A percentile compares a stretch with the other conserved stretches of the same genome.
These are phyloP conservation scores for Salmo trutta DNA, from an alignment of 2,797 vertebrate genomes.

Conservation along the genomic window DNA sequence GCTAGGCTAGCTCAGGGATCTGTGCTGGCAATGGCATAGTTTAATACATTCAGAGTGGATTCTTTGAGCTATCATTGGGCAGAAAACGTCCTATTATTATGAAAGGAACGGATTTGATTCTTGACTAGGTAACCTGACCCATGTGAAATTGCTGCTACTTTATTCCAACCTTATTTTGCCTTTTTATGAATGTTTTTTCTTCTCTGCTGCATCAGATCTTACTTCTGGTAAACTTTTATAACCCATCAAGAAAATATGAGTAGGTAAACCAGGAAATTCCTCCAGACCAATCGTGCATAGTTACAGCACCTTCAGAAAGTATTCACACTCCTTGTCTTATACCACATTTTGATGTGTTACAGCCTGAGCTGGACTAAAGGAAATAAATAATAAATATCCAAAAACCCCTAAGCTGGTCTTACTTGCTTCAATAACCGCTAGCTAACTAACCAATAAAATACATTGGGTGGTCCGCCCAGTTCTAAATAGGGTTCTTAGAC, in stretches of 20 bases:
- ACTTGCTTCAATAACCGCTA: no score
- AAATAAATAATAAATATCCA: no score
- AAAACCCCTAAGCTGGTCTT: no score
- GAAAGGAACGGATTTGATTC: neutral
- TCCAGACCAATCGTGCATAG: neutral
- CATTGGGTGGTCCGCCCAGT: no score
- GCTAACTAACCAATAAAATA: no score
- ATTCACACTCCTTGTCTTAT: no score
- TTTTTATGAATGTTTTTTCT: conserved; percentile 22
- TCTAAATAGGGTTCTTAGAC: no score
- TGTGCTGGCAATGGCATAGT: conserved; percentile 12
- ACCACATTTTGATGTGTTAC: no score
- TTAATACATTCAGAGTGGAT: no score
- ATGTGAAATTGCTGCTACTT: conserved; percentile 16
- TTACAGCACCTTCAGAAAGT: neutral
- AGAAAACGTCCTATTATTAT: conserved; percentile 4
- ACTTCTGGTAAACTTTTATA: conserved; percentile 26
- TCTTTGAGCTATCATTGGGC: neutral
- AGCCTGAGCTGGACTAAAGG: no score
- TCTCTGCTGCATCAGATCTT: conserved; percentile 28
- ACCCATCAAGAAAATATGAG: conserved; percentile 29
- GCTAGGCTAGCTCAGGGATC: conserved; percentile 23
- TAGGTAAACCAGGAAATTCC: neutral
- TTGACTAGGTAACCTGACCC: neutral
- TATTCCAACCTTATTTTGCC: neutral